phyloP scores from a whole-genome alignment of 2,888 invertebrate species.

The Lepas anatifera region DNA sequence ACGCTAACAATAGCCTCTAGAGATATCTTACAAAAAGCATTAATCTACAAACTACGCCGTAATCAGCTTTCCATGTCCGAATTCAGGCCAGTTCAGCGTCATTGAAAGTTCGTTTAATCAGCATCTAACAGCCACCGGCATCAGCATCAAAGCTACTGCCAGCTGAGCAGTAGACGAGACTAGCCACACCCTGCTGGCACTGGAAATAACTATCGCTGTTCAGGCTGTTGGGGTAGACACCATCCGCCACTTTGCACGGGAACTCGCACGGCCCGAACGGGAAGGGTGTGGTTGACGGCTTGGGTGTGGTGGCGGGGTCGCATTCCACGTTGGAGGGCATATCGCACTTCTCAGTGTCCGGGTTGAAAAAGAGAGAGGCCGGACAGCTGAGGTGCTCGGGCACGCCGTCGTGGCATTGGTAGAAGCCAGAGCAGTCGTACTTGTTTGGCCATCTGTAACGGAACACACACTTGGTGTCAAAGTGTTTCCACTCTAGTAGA shows the following conservation, averaged over 20 bases:
- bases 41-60: too few species aligned
- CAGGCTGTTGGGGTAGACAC: conserved; percentile 16
- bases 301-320: background rate
- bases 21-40: too few species aligned
- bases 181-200: conserved; percentile 22
- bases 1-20: too few species aligned
- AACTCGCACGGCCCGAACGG: background rate
- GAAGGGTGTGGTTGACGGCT: background rate
- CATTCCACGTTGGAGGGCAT: conserved; percentile 25
- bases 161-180: conserved; percentile 21
- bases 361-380: conserved; percentile 23
- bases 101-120: too few species aligned
- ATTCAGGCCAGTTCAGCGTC: too few species aligned
- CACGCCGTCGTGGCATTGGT: conserved; percentile 21
- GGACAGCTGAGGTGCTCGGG: conserved; percentile 23
- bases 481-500: too few species aligned
- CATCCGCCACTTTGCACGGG: background rate
- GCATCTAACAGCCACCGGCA: conserved; percentile 5
- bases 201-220: conserved; percentile 22
- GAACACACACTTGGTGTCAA: too few species aligned
- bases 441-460: too few species aligned
- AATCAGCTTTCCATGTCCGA: too few species aligned
- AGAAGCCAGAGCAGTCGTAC: conserved; percentile 21
- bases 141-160: conserved; percentile 23
- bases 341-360: conserved; percentile 23